These are phyloP conservation scores for Anadara kagoshimensis DNA, from an alignment of 1,140 invertebrate genomes.

Conservation along the genomic window DNA sequence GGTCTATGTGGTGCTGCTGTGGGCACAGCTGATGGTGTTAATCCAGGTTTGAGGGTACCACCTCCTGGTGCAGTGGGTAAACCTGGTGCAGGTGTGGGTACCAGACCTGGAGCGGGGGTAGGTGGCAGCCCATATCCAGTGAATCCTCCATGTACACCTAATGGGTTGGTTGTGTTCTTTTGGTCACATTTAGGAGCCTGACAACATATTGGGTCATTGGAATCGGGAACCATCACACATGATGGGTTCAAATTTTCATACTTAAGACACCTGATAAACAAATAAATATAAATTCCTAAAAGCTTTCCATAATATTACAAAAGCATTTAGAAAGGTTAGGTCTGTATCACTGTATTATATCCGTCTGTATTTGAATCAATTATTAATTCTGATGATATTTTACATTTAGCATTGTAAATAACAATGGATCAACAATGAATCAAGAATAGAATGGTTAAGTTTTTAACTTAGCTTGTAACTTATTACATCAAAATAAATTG, in stretches of 20 bases:
- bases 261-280: slow-evolving; percentile 44
- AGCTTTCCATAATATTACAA: background rate
- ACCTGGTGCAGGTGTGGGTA: slow-evolving; percentile 16
- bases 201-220: slow-evolving; percentile 56
- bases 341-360: background rate
- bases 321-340: background rate
- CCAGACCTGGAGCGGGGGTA: slow-evolving; percentile 16
- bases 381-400: too few relatives aligned
- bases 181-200: slow-evolving; percentile 51
- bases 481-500: background rate
- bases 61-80: slow-evolving; percentile 16
- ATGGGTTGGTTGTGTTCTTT: slow-evolving; percentile 21
- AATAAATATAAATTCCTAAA: background rate
- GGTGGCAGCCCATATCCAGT: slow-evolving; percentile 43
- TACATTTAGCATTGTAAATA: background rate
- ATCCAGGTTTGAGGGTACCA: too few relatives aligned
- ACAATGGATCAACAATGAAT: background rate
- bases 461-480: too few relatives aligned
- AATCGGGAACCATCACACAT: slow-evolving; percentile 55
- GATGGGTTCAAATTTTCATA: slow-evolving; percentile 35
- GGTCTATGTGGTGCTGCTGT: too few relatives aligned
- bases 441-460: background rate
- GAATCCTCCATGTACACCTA: slow-evolving; percentile 45
- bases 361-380: too few relatives aligned
- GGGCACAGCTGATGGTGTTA: too few relatives aligned